Percentiles rank a stretch among this genome's conserved stretches.
Conservation (phyloP, 2,797 vertebrate species). For the Coregonus ussuriensis region DNA sequence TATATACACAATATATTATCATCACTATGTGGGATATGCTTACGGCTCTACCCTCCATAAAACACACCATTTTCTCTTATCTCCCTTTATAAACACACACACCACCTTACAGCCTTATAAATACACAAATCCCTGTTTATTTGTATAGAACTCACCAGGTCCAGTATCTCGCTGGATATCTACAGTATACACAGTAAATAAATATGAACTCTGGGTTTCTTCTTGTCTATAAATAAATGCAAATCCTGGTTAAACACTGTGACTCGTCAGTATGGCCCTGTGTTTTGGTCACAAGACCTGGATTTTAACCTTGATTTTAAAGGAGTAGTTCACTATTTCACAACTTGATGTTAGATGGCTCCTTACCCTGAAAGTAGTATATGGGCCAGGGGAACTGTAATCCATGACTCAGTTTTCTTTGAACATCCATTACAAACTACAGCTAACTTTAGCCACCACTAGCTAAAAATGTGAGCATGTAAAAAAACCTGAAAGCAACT, state of each 20-base stretch:
- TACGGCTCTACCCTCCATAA: not conserved
- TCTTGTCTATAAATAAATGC: not conserved
- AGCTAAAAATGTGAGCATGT: no score
- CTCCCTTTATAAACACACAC: conserved; percentile 19
- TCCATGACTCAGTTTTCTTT: no score
- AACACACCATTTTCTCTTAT: not conserved
- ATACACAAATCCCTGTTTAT: not conserved
- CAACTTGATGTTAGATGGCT: no score
- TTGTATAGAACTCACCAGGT: no score
- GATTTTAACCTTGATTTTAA: no score
- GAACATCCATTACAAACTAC: no score
- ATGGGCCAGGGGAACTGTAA: no score
- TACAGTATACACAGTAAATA: not conserved
- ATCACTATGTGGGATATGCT: not conserved
- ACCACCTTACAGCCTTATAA: not conserved
- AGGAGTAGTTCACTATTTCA: no score
- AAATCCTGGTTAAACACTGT: not conserved
- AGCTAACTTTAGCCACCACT: no score
- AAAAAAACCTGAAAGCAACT: no score
- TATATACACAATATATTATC: no score
- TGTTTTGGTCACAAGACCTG: not conserved
- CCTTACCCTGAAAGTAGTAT: no score
- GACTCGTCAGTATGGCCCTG: not conserved
- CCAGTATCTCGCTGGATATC: not conserved
- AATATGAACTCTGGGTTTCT: not conserved